A percentile compares a stretch with the other conserved stretches of the same genome.
phyloP scores from a whole-genome alignment of 1,140 invertebrate genomes.

The Anadara kagoshimensis region DNA sequence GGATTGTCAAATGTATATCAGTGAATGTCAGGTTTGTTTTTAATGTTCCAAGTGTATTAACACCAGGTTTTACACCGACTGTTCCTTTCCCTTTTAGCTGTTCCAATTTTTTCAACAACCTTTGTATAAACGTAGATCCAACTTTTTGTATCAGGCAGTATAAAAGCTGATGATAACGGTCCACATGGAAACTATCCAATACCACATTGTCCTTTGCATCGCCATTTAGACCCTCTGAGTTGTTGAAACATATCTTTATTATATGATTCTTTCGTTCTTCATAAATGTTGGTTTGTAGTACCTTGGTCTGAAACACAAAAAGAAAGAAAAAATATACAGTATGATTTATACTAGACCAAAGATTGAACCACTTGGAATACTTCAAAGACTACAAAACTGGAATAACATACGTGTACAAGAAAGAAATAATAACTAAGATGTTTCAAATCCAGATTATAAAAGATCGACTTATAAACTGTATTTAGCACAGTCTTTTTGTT shows the following conservation, averaged over 20 bases:
- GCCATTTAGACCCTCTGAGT: not conserved
- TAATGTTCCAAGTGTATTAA: not conserved
- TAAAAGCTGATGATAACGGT: conserved; percentile 13
- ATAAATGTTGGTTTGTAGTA: too few species aligned
- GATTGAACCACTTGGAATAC: too few species aligned
- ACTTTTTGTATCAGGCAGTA: conserved; percentile 44
- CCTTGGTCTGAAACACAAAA: too few species aligned
- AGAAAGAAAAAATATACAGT: too few species aligned
- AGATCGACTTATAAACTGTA: too few species aligned
- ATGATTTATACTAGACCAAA: too few species aligned
- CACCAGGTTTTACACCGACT: not conserved
- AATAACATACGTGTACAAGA: too few species aligned
- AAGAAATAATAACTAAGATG: too few species aligned
- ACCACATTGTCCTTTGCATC: conserved; percentile 11
- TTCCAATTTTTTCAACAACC: not conserved
- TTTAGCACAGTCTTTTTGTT: too few species aligned
- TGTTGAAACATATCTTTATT: not conserved
- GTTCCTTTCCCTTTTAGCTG: not conserved
- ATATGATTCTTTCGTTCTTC: too few species aligned
- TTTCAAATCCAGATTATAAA: too few species aligned
- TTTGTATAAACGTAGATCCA: conserved; percentile 38
- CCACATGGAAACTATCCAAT: conserved; percentile 2
- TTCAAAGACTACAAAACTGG: too few species aligned
- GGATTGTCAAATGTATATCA: conserved; percentile 19
- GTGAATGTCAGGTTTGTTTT: conserved; percentile 4